These are phyloP conservation scores for Aphidius gifuensis DNA, from an alignment of 1,140 invertebrate genomes.

Conservation along the genomic window DNA sequence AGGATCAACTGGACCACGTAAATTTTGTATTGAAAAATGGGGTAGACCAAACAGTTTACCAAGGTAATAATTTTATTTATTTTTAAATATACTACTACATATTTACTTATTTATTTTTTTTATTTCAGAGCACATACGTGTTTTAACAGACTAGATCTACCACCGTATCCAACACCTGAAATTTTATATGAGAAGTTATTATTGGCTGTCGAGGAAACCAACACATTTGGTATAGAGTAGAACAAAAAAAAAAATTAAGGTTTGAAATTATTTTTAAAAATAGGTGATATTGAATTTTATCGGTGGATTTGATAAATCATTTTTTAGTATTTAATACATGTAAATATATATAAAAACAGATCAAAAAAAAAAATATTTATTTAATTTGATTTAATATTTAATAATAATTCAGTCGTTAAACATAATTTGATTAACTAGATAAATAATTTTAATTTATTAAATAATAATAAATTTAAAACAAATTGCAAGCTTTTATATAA, in stretches of 20 bases:
- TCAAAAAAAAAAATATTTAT: too few species aligned
- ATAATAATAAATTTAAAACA: too few species aligned
- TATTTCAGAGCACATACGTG: constrained; percentile 86
- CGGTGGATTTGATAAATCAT: too few species aligned
- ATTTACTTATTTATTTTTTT: constrained; percentile 23
- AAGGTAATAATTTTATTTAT: constrained; percentile 56
- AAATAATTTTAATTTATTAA: too few species aligned
- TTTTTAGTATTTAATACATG: too few species aligned
- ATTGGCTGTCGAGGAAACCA: constrained; percentile 94
- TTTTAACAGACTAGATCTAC: constrained; percentile 95
- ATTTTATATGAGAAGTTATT: constrained; percentile 92
- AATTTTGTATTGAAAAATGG: constrained; percentile 99
- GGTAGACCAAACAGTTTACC: constrained; percentile 91
- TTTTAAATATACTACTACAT: background rate
- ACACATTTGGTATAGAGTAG: constrained; percentile 96
- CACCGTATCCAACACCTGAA: constrained; percentile 90
- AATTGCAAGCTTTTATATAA: too few species aligned
- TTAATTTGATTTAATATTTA: too few species aligned
- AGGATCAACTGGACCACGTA: constrained; percentile 91
- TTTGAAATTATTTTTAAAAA: background rate
- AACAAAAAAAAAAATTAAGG: background rate
- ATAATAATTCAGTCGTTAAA: too few species aligned
- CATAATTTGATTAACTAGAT: too few species aligned
- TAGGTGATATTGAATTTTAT: background rate
- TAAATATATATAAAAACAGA: too few species aligned